These are phyloP conservation scores for Morone chrysops DNA, from an alignment of 2,113 vertebrate species.

Conservation along the genomic window DNA sequence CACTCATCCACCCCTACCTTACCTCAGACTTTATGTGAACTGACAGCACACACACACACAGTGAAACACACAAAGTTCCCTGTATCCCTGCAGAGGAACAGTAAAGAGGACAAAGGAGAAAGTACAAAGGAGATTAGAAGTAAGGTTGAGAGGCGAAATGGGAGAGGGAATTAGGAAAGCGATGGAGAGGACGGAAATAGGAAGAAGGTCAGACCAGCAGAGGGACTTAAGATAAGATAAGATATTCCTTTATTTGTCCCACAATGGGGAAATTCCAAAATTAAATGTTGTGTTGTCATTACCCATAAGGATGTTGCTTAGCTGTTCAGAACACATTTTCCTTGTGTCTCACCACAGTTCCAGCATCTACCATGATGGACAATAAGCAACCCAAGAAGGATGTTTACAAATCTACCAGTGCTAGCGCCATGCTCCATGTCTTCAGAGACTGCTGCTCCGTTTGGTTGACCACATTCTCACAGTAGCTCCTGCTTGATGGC, in stretches of 20 bases:
- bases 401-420: background rate
- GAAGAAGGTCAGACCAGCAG: constrained; percentile 2
- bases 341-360: constrained; percentile 14
- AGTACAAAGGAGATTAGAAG: constrained; percentile 11
- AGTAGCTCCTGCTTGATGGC: constrained; percentile 35
- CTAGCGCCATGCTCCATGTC: background rate
- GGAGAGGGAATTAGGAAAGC: background rate
- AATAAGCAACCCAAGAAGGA: background rate
- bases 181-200: background rate
- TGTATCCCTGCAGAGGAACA: background rate
- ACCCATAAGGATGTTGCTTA: background rate
- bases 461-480: constrained; percentile 27
- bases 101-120: background rate
- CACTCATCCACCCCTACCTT: background rate
- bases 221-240: too few species aligned
- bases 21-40: constrained; percentile 14
- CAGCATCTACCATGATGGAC: constrained; percentile 34
- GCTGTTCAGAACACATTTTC: background rate
- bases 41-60: constrained; percentile 22
- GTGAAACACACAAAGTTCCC: background rate
- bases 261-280: too few species aligned
- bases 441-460: background rate
- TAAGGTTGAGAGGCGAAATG: constrained; percentile 3
- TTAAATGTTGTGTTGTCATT: constrained; percentile 1
- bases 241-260: too few species aligned